phyloP scores from a whole-genome alignment of 2,888 invertebrate species.

The Coelopa pilipes region DNA sequence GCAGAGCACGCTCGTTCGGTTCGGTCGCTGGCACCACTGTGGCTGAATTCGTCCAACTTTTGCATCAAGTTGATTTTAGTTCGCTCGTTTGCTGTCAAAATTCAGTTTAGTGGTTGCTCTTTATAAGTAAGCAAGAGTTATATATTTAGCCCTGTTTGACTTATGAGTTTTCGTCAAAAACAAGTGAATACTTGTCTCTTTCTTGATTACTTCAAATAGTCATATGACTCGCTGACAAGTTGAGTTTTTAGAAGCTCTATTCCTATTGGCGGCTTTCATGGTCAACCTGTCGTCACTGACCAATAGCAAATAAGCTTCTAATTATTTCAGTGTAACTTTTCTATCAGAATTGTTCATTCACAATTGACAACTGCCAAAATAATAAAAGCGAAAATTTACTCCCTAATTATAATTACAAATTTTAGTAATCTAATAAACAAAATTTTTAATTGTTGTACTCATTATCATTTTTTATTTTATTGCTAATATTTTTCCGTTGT shows the following conservation, averaged over 20 bases:
- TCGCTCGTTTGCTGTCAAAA: conserved; percentile 31
- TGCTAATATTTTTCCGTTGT: too few species aligned
- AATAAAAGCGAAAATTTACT: not conserved
- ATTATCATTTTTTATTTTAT: too few species aligned
- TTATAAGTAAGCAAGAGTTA: too few species aligned
- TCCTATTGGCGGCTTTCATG: conserved; percentile 71
- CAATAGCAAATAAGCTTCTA: conserved; percentile 70
- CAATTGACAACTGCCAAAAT: conserved; percentile 20
- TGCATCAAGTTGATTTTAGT: conserved; percentile 15
- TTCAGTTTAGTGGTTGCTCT: not conserved
- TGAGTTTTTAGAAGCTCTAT: conserved; percentile 69
- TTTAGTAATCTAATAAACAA: too few species aligned
- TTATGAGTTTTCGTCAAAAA: not conserved
- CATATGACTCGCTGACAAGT: conserved; percentile 81
- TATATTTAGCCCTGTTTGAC: conserved; percentile 28
- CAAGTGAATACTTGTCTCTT: conserved; percentile 27
- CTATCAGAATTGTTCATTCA: conserved; percentile 10
- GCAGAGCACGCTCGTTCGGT: conserved; percentile 44
- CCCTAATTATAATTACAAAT: not conserved
- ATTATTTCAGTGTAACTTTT: conserved; percentile 69
- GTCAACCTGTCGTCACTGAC: conserved; percentile 66
- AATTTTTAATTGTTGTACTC: too few species aligned
- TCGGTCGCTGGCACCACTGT: conserved; percentile 53
- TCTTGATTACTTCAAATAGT: conserved; percentile 66
- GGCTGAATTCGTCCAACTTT: conserved; percentile 31